Base-by-base conservation (phyloP, 1,140 invertebrate genomes). In the Drosophila ananassae region DNA sequence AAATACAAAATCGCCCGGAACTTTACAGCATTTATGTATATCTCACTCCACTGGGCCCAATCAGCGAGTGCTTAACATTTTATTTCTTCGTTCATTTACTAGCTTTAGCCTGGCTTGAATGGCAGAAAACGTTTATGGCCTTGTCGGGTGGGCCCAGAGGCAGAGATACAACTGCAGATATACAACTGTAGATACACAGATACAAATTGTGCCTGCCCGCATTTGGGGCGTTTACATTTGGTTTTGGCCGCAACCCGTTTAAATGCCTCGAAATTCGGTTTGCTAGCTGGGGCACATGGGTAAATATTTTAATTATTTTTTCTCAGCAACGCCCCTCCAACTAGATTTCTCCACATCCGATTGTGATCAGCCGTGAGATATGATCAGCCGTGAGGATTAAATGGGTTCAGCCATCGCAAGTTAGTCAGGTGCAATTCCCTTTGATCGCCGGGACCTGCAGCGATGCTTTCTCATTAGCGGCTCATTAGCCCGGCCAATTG, bases 381-480 rank as follows among this genome's bases (percentile, higher is more conserved):
- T 22, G 44, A 24, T 41, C 24, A 17, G 17, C 17, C 17, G 17
- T 17, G 24, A 53, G 34, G 41, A 41, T 61, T 17, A 10, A 47
- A 22, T 47, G 21, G 8, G 32, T 12, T 7, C 8, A n/a, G 5
- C 17, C 10, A 28, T 28, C 25, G 5, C 6, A 10, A 12, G n/a
- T 28, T 13, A 24, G 6, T 2, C 39, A 37, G 32, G 24, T 56
- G 12, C 30, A 34, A 21, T 34, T 21, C 25, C 28, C 37, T 32
- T 73, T 59, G 44, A 53, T 55, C 10, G 54, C 10, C 9, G 51
- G 32, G 67, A 71, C 64, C 67, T 57, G 67, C 67, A 57, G 53
- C 67, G 64, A 41, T 69, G 79, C 75, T 79, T 89, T 83, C 83
- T 87, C 66, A 87, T 87, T 89, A 89, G 83, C 83, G 83, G 83